Conservation (phyloP, 1,140 invertebrate genomes). For the Pseudomyrmex pallidus region DNA sequence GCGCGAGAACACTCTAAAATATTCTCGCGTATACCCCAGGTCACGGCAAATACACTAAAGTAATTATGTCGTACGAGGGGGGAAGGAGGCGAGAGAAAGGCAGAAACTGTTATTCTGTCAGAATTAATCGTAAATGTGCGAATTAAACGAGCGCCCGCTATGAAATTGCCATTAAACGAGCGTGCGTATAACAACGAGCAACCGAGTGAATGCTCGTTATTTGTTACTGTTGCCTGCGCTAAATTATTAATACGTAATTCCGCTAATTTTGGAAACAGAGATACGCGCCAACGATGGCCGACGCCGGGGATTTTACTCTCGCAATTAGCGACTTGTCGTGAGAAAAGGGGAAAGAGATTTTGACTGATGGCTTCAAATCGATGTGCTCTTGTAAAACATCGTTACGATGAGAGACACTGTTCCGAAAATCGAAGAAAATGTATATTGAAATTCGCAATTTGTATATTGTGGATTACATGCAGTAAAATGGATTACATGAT, state of each 20-base stretch:
- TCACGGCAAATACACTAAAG: conserved; percentile 45
- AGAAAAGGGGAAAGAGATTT: no score
- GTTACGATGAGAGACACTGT: not conserved
- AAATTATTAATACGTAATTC: conserved; percentile 44
- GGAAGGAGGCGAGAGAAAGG: not conserved
- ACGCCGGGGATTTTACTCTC: not conserved
- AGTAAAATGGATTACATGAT: no score
- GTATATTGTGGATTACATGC: no score
- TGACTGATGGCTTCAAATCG: not conserved
- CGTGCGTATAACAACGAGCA: conserved; percentile 8
- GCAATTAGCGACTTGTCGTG: conserved; percentile 11
- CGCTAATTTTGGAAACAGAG: not conserved
- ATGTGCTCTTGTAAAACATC: no score
- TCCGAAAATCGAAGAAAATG: not conserved
- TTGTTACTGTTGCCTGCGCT: conserved; percentile 5
- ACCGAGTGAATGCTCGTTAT: conserved; percentile 4
- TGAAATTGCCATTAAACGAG: conserved; percentile 50
- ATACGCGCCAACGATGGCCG: not conserved
- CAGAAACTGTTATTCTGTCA: conserved; percentile 10
- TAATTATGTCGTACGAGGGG: conserved; percentile 25
- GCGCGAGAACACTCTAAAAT: conserved; percentile 34
- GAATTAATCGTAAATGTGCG: conserved; percentile 56
- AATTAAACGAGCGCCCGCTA: conserved; percentile 41
- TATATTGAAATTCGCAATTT: not conserved
- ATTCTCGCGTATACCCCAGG: conserved; percentile 24